Conservation (phyloP, 2,113 vertebrate species). For the Microcebus ravelobensis region DNA sequence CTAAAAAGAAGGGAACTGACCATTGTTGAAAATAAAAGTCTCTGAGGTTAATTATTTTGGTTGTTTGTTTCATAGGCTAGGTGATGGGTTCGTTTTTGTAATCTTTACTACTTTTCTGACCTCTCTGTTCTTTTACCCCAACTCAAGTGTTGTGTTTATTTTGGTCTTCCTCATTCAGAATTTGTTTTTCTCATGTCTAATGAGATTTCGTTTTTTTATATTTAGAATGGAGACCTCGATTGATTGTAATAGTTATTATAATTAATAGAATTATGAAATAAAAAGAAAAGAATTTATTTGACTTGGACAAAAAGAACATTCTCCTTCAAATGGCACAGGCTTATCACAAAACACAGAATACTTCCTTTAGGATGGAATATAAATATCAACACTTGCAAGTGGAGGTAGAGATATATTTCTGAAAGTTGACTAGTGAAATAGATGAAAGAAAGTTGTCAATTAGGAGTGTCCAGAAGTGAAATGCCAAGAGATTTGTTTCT, state of each 20-base stretch:
- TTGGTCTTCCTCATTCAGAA: conserved; percentile 3
- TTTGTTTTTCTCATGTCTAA: neutral
- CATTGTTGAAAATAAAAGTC: conserved; percentile 2
- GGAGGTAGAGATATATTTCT: neutral
- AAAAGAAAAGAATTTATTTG: neutral
- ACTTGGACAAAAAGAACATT: conserved; percentile 1
- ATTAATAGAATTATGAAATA: neutral
- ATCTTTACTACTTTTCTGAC: neutral
- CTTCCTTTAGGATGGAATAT: neutral
- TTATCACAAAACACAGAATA: neutral
- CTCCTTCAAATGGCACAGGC: neutral
- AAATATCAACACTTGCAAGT: neutral
- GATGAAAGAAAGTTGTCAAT: neutral
- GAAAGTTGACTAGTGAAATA: neutral
- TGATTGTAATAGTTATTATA: neutral
- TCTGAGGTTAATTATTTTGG: neutral
- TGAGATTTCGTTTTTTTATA: neutral
- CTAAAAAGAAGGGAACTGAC: neutral
- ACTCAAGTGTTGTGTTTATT: neutral
- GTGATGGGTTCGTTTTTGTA: neutral
- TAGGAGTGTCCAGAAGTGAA: neutral
- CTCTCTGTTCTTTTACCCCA: neutral
- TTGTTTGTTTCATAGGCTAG: neutral
- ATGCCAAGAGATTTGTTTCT: neutral
- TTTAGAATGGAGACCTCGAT: neutral